These are phyloP conservation scores for Hydraecia micacea DNA, from an alignment of 2,888 invertebrate genomes.

Conservation along the genomic window DNA sequence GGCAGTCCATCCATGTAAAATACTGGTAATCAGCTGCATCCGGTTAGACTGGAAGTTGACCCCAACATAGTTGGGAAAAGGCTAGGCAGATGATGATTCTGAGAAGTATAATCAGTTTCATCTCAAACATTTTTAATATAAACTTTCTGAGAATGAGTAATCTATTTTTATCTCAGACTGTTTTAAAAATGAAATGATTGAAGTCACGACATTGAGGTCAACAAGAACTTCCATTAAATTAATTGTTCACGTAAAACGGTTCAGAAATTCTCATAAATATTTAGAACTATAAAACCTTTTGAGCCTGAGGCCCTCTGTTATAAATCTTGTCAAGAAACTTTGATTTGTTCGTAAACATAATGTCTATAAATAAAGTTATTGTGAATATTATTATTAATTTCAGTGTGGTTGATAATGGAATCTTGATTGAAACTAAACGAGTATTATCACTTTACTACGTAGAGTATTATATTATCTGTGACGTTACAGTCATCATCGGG, in stretches of 20 bases:
- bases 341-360: slow-evolving; percentile 25
- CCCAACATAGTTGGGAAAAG: too few relatives aligned
- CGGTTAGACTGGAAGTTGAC: too few relatives aligned
- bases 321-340: slow-evolving; percentile 18
- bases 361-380: slow-evolving; percentile 5
- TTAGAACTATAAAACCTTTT: slow-evolving; percentile 67
- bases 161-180: slow-evolving; percentile 38
- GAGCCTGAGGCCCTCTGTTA: slow-evolving; percentile 6
- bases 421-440: too few relatives aligned
- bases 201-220: slow-evolving; percentile 58
- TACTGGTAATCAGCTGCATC: too few relatives aligned
- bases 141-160: slow-evolving; percentile 25
- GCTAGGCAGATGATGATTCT: too few relatives aligned
- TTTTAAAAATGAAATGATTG: slow-evolving; percentile 59
- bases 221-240: slow-evolving; percentile 70
- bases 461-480: too few relatives aligned
- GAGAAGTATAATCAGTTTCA: slow-evolving; percentile 9
- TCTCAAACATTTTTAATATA: not conserved
- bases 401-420: too few relatives aligned
- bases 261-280: slow-evolving; percentile 72
- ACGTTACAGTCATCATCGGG: too few relatives aligned
- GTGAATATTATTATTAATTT: not conserved
- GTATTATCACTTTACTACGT: too few relatives aligned
- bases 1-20: too few relatives aligned
- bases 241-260: slow-evolving; percentile 69